Evolutionary conservation across 2,113 vertebrate species (phyloP), one percentile per base, ranked within the genome.

Genomic region (Osmerus mordax): DNA sequence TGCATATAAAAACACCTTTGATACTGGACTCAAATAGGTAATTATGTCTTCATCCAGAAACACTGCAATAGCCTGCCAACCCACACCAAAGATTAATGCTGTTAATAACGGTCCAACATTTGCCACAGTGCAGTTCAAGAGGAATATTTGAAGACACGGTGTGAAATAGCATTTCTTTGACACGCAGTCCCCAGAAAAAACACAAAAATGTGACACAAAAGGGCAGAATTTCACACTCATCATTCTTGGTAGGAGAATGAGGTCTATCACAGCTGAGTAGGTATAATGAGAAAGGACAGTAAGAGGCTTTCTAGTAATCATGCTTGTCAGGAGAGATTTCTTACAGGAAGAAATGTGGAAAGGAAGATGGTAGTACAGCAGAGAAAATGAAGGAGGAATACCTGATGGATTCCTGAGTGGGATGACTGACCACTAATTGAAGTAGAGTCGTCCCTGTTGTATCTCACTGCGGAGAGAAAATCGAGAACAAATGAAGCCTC

Each of bases 381-480:
- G 73, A 84, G 68, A 79, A 84, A 86, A 81, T 65, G 79, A 86
- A 70, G 71, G 63, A 70, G 83, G 79, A 79, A 82, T 73, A 65
- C 56, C 65, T 86, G 85, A 89, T 86, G 83, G 84, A 88, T 88
- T 87, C 84, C 80, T 76, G 77, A 76, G 73, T 75, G 78, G 87
- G 82, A 86, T 87, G 86, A 84, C 78, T 89, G 87, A 87, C 85
- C 81, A 63, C 84, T 89, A 88, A 90, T 86, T 89, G 89, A 86
- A 80, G 81, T 80, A 80, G 78, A 74, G 73, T 79, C 72, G 18
- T 64, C 80, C 77, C 80, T 76, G 83, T 84, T 84, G 81, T 84
- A 77, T 83, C 78, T 75, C 76, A 1, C 70, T 25, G 82, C 62
- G 25, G 69, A 75, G 59, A 82, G 81, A 86, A 75, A 78, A 75